Evolutionary conservation across 2,113 vertebrate species (phyloP).

Genomic region (Archilochus colubris): DNA sequence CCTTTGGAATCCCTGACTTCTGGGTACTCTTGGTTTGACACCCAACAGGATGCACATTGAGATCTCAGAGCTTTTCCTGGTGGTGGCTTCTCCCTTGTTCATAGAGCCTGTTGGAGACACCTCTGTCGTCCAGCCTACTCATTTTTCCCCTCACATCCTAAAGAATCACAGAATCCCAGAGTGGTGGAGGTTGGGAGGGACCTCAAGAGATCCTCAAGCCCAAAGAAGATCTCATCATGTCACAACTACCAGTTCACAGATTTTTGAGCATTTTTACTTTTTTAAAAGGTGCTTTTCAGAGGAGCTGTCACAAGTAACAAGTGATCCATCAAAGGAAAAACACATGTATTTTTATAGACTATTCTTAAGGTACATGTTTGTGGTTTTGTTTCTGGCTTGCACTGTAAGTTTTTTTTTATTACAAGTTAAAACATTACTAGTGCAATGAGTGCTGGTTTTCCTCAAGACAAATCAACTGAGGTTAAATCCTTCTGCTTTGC

Average conservation of each 20-base stretch:
- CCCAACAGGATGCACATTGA: not conserved
- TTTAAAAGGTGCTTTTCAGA: not conserved
- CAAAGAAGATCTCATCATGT: not conserved
- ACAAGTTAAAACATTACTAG: not conserved
- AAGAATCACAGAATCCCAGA: no score
- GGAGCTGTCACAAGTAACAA: not conserved
- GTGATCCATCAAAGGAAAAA: not conserved
- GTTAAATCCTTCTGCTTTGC: not conserved
- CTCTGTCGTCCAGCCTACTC: not conserved
- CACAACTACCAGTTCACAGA: not conserved
- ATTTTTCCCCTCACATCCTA: not conserved
- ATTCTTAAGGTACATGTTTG: not conserved
- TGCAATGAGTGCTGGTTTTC: not conserved
- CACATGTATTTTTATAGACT: not conserved
- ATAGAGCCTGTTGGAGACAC: not conserved
- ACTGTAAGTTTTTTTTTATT: not conserved
- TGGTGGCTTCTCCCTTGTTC: not conserved
- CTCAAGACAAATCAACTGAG: not conserved
- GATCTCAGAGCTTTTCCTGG: not conserved
- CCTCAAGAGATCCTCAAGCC: no score
- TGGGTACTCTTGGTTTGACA: not conserved
- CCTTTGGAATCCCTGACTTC: not conserved
- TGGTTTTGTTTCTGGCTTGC: not conserved
- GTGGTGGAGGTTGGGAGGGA: no score
- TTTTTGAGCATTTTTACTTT: not conserved